phyloP scores from a whole-genome alignment of 2,888 invertebrate species.

The Tiliacea citrago region DNA sequence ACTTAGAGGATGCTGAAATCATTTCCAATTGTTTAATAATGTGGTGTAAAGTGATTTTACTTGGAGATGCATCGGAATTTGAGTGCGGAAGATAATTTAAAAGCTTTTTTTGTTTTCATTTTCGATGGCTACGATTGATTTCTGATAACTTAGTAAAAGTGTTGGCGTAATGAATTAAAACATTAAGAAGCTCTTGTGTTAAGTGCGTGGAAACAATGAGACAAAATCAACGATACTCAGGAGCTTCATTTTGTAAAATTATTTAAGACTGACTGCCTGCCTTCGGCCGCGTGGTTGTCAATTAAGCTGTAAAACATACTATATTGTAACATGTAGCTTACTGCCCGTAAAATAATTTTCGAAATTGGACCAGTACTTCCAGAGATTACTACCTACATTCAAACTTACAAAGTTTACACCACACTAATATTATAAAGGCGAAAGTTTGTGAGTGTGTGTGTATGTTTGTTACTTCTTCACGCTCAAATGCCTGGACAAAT shows the following conservation, averaged over 20 bases:
- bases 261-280: background rate
- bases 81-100: slow-evolving; percentile 4
- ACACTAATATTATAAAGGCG: too few relatives aligned
- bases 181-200: background rate
- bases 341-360: too few relatives aligned
- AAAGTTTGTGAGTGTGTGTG: too few relatives aligned
- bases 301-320: too few relatives aligned
- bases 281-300: too few relatives aligned
- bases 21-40: slow-evolving; percentile 57
- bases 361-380: too few relatives aligned
- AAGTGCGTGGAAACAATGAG: background rate
- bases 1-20: slow-evolving; percentile 60
- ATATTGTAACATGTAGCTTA: too few relatives aligned
- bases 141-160: slow-evolving; percentile 13
- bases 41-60: slow-evolving; percentile 45
- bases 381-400: too few relatives aligned
- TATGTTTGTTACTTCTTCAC: too few relatives aligned
- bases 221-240: background rate
- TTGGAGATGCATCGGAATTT: slow-evolving; percentile 22
- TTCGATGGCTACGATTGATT: slow-evolving; percentile 17
- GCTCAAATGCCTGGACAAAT: too few relatives aligned
- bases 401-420: too few relatives aligned
- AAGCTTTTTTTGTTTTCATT: slow-evolving; percentile 15
- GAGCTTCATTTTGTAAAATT: background rate
- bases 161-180: background rate